Base-by-base conservation (phyloP, 2,113 vertebrate species). In the Tetraodon nigroviridis region DNA sequence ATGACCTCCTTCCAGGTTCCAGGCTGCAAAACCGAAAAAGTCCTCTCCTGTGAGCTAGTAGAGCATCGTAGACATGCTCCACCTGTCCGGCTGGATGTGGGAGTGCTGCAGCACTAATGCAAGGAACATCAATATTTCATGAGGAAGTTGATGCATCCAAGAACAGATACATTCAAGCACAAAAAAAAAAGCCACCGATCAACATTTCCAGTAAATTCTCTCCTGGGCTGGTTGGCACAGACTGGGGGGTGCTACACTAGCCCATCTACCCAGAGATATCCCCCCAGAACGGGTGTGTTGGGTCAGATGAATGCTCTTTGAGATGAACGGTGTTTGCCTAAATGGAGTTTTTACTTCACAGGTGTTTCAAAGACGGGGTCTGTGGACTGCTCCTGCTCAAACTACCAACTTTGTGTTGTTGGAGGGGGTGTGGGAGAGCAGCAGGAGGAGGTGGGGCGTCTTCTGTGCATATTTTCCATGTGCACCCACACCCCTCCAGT, bases 1-100 rank as follows among this genome's bases (percentile, higher is more conserved):
- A 92, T 81, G 86, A 78, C 87, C 89, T 67, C 80, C 81, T 87
- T 86, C 87, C 86, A 76, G 86, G 83, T 90, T 88, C 91, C 85
- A 86, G 88, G 88, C 87, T 90, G 91, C 90, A 91, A 91, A 92
- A 93, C 92, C 88, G 3, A 92, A 93, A 90, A 89, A 89, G 89
- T 92, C 84, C 84, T 75, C 73, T 75, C 64, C 67, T 44, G 58
- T 70, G 75, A 70, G 74, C 70, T 58, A 12, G 90, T 91, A 89
- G 93, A 92, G 90, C 87, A 90, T 89, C 89, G 83, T 74, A 87
- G 87, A 91, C 89, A 67, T 84, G 89, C 74, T 60, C 89, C 92
- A 90, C 91, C 93, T 93, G 91, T 87, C 90, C 83, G 56, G 45
- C 69, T 53, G 62, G 53, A 56, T 61, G 50, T 54, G 61, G 46